Percentiles rank a stretch among this genome's conserved stretches.
Evolutionary conservation across 1,140 invertebrate species (phyloP).

Genomic region (Acyrthosiphon pisum): DNA sequence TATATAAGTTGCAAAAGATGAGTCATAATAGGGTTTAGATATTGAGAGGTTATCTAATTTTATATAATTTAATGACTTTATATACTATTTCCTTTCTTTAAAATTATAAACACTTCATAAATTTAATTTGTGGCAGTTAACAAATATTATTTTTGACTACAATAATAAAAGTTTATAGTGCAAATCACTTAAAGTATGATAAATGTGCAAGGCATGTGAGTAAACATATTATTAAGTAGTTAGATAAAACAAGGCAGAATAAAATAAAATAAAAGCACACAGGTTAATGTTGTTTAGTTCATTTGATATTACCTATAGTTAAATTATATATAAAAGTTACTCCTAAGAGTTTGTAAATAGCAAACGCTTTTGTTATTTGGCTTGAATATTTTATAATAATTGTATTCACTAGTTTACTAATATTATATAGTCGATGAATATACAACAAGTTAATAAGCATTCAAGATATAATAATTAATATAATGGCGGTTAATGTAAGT

Average conservation of each 20-base stretch:
- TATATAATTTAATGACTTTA: neutral
- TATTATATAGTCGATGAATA: neutral
- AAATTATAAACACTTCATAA: neutral
- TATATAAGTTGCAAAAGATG: neutral
- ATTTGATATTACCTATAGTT: neutral
- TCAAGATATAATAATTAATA: neutral
- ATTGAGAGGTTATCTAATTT: neutral
- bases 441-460: neutral
- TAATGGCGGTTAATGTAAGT: neutral
- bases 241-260: neutral
- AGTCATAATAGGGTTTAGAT: neutral
- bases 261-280: slow-evolving; percentile 11
- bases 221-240: neutral
- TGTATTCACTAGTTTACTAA: neutral
- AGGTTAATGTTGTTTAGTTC: neutral
- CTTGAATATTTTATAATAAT: neutral
- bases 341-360: neutral
- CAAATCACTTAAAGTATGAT: neutral
- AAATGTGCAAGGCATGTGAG: neutral
- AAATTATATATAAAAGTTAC: neutral
- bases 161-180: slow-evolving; percentile 24
- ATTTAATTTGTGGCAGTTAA: neutral
- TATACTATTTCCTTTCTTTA: neutral
- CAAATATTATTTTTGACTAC: neutral
- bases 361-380: neutral